Evolutionary conservation across 2,888 invertebrate genomes (phyloP).

Genomic region (Pristionchus exspectatus): DNA sequence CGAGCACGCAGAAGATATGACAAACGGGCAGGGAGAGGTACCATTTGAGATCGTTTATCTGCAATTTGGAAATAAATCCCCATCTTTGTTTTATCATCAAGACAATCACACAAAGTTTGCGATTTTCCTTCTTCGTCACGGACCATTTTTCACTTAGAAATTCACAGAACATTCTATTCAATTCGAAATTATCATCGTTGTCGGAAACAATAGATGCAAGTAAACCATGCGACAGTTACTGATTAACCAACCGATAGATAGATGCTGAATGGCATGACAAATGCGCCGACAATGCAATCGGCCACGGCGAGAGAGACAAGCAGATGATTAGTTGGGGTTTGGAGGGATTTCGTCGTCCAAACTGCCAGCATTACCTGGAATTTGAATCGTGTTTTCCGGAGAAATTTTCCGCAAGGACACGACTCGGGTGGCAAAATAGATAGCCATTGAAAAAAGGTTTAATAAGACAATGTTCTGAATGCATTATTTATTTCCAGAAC

Average conservation of each 20-base stretch:
- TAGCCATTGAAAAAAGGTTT: too few relatives aligned
- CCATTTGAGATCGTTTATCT: constrained; percentile 76
- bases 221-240: background rate
- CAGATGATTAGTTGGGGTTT: constrained; percentile 77
- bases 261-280: constrained; percentile 78
- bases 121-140: too few relatives aligned
- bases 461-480: too few relatives aligned
- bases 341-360: constrained; percentile 74
- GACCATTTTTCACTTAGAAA: too few relatives aligned
- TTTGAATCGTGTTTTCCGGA: too few relatives aligned
- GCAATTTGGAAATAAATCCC: background rate
- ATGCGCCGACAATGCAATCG: constrained; percentile 76
- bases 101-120: too few relatives aligned
- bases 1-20: constrained; percentile 76
- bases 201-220: background rate
- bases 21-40: constrained; percentile 75
- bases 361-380: constrained; percentile 76
- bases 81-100: too few relatives aligned
- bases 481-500: too few relatives aligned
- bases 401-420: too few relatives aligned
- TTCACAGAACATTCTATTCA: too few relatives aligned
- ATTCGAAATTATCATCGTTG: too few relatives aligned
- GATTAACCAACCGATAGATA: constrained; percentile 73
- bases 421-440: too few relatives aligned
- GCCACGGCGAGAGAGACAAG: constrained; percentile 76